phyloP scores from a whole-genome alignment of 2,888 invertebrate genomes.

The Crepidodera aurea region DNA sequence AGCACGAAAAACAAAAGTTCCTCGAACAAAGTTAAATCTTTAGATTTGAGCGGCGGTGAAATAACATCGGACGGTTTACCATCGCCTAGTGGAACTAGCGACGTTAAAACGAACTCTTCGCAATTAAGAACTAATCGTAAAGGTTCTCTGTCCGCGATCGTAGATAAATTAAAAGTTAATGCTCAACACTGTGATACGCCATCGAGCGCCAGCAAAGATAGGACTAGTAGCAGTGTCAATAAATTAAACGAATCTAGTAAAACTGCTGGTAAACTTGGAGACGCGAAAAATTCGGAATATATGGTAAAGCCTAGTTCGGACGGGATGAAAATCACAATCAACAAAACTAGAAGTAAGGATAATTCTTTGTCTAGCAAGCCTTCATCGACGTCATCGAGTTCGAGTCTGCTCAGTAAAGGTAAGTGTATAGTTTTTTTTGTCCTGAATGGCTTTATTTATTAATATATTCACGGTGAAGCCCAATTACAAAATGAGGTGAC shows the following conservation, averaged over 20 bases:
- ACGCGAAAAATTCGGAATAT: slow-evolving; percentile 80
- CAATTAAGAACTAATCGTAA: slow-evolving; percentile 74
- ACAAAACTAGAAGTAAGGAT: slow-evolving; percentile 84
- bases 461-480: no score
- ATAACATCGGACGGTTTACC: slow-evolving; percentile 58
- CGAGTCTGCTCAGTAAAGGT: slow-evolving; percentile 39
- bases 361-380: slow-evolving; percentile 24
- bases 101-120: slow-evolving; percentile 67
- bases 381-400: slow-evolving; percentile 28
- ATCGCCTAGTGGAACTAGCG: slow-evolving; percentile 65
- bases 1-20: slow-evolving; percentile 63
- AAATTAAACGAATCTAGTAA: slow-evolving; percentile 52
- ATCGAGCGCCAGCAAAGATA: slow-evolving; percentile 61
- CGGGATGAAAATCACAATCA: slow-evolving; percentile 91
- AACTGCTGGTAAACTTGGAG: slow-evolving; percentile 59
- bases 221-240: slow-evolving; percentile 54
- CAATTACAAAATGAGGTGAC: no score
- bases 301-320: slow-evolving; percentile 90
- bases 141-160: slow-evolving; percentile 82
- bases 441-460: background rate
- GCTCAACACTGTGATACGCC: slow-evolving; percentile 73
- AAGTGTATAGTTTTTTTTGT: no score
- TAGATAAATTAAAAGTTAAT: slow-evolving; percentile 80
- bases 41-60: slow-evolving; percentile 64
- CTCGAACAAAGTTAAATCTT: slow-evolving; percentile 70